A percentile compares a stretch with the other conserved stretches of the same genome.
These are phyloP conservation scores for Danaus melanippus DNA, from an alignment of 1,140 invertebrate species.

Conservation along the genomic window DNA sequence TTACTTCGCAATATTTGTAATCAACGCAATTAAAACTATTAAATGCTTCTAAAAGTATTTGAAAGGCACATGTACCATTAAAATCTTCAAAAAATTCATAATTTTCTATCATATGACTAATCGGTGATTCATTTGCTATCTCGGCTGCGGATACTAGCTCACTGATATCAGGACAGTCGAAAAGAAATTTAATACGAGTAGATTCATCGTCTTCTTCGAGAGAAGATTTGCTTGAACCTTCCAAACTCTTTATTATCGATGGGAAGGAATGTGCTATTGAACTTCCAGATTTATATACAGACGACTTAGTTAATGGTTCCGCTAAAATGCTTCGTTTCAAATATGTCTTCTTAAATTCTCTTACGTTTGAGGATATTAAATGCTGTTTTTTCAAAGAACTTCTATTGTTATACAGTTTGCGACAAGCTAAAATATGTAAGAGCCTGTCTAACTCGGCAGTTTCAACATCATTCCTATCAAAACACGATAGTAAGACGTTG, in stretches of 20 bases:
- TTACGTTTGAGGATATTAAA: constrained; percentile 33
- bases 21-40: constrained; percentile 59
- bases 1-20: constrained; percentile 64
- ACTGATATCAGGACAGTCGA: constrained; percentile 57
- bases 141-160: constrained; percentile 56
- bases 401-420: constrained; percentile 56
- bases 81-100: constrained; percentile 65
- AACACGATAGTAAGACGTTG: constrained; percentile 50
- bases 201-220: constrained; percentile 21
- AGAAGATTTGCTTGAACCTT: constrained; percentile 22
- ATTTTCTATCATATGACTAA: constrained; percentile 50
- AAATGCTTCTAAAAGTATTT: constrained; percentile 49
- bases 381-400: constrained; percentile 48
- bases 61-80: constrained; percentile 37
- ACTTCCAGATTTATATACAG: constrained; percentile 22
- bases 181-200: constrained; percentile 38
- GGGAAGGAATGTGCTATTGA: constrained; percentile 29
- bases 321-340: constrained; percentile 54
- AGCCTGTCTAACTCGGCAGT: constrained; percentile 46
- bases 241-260: constrained; percentile 26
- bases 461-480: constrained; percentile 52
- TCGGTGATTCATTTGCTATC: constrained; percentile 39
- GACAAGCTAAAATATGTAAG: constrained; percentile 52
- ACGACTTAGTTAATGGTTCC: constrained; percentile 39
- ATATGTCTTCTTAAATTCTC: constrained; percentile 55